Percentiles rank a stretch among this genome's conserved stretches.
These are phyloP conservation scores for Parauchenoglanis punctatus DNA, from an alignment of 2,797 vertebrate species.

Conservation along the genomic window DNA sequence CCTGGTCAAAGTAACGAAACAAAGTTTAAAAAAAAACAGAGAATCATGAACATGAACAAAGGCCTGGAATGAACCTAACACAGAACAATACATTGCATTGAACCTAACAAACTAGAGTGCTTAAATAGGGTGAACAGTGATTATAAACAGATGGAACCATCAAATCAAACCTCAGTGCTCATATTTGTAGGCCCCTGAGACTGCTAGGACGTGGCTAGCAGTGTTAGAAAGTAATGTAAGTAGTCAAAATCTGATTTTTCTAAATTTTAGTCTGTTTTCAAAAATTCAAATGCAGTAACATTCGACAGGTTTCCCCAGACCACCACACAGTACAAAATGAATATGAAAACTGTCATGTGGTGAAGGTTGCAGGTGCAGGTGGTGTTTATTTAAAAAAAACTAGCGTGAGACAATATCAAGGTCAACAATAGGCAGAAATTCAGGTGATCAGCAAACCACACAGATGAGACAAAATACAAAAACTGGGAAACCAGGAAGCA, in stretches of 20 bases:
- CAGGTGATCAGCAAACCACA: background rate
- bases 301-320: background rate
- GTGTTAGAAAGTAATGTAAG: background rate
- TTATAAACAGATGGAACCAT: too few relatives aligned
- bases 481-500: background rate
- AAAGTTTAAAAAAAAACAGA: too few relatives aligned
- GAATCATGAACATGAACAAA: too few relatives aligned
- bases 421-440: background rate
- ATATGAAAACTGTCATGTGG: background rate
- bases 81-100: too few relatives aligned
- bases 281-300: background rate
- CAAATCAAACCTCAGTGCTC: too few relatives aligned
- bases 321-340: background rate
- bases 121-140: too few relatives aligned
- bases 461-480: background rate
- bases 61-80: too few relatives aligned
- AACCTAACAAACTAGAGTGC: too few relatives aligned
- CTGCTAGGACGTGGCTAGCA: background rate
- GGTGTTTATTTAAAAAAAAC: background rate
- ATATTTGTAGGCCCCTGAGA: too few relatives aligned
- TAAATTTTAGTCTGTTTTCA: background rate
- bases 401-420: background rate
- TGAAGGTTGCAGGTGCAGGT: background rate
- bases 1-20: too few relatives aligned
- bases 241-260: background rate